Conservation (phyloP, 2,888 invertebrate genomes). For the Leucoma salicis region DNA sequence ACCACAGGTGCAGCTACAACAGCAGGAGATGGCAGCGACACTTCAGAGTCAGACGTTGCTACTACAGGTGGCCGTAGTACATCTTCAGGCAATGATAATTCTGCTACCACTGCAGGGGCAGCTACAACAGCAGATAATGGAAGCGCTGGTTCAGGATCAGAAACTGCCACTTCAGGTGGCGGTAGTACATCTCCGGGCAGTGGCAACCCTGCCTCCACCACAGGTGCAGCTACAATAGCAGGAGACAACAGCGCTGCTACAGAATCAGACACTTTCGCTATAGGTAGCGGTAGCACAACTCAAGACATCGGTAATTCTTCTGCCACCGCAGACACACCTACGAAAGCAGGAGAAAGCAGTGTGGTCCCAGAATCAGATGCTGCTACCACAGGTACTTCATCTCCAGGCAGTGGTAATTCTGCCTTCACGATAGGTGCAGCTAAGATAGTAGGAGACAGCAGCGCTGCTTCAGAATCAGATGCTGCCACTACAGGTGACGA, state of each 20-base stretch:
- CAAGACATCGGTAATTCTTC: background rate
- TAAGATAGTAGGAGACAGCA: background rate
- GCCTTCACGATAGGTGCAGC: background rate
- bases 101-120: background rate
- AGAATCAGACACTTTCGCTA: background rate
- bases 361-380: background rate
- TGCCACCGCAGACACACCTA: background rate
- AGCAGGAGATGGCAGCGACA: background rate
- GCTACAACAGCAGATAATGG: background rate
- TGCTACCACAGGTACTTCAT: background rate
- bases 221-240: background rate
- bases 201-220: too few relatives aligned
- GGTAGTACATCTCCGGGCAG: too few relatives aligned
- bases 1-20: too few relatives aligned
- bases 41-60: background rate
- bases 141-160: background rate
- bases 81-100: background rate
- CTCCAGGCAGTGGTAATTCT: background rate
- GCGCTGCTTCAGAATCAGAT: background rate
- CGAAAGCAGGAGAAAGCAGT: background rate
- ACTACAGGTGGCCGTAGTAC: background rate
- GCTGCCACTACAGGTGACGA: background rate
- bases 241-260: background rate
- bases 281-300: too few relatives aligned
- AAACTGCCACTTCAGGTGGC: background rate